Conservation (phyloP, 1,140 invertebrate species). For the Berghia stephanieae region DNA sequence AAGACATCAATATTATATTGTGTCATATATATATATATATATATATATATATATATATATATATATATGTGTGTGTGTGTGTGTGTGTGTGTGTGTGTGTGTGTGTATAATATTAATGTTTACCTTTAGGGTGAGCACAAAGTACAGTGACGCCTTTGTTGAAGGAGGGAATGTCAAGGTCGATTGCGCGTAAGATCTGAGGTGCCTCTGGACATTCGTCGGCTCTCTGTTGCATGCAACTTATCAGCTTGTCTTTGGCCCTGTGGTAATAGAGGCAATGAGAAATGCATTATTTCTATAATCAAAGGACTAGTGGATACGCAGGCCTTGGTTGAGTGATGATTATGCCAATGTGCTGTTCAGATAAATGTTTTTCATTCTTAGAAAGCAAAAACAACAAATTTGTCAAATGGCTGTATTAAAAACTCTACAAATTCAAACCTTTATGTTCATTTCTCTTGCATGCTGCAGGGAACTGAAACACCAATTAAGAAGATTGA, state of each 20-base stretch:
- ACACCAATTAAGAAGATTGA: too few species aligned
- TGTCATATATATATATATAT: slow-evolving; percentile 1
- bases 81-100: background rate
- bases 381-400: too few species aligned
- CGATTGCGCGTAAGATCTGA: slow-evolving; percentile 3
- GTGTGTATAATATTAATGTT: background rate
- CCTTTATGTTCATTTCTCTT: too few species aligned
- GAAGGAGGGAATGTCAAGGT: slow-evolving; percentile 33
- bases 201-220: slow-evolving; percentile 33
- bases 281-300: too few species aligned
- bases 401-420: too few species aligned
- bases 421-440: too few species aligned
- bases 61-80: background rate
- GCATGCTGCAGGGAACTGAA: too few species aligned
- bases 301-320: too few species aligned
- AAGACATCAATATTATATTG: background rate
- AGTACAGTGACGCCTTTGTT: slow-evolving; percentile 32
- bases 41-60: slow-evolving; percentile 7
- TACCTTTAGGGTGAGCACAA: slow-evolving; percentile 28
- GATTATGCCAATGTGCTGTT: too few species aligned
- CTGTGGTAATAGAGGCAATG: too few species aligned
- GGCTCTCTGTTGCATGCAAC: slow-evolving; percentile 24
- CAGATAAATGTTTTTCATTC: too few species aligned
- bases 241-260: slow-evolving; percentile 20
- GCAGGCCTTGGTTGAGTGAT: too few species aligned